Evolutionary conservation across 1,140 invertebrate species (phyloP).

Genomic region (Diachasmimorpha longicaudata): DNA sequence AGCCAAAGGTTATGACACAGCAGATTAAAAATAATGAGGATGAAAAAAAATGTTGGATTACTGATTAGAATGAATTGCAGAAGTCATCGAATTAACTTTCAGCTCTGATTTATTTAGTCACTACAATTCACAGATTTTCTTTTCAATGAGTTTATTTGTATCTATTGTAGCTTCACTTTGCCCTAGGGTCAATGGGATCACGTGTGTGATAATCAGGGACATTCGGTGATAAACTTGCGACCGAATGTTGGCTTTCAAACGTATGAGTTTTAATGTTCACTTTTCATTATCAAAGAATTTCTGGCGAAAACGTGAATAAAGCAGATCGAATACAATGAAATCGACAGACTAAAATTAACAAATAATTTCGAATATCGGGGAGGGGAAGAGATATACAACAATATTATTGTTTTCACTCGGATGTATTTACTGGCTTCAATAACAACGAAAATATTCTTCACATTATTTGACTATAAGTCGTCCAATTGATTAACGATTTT

Average conservation of each 20-base stretch:
- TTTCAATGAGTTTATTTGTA: constrained; percentile 7
- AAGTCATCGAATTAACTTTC: neutral
- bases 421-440: too few relatives aligned
- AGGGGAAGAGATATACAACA: too few relatives aligned
- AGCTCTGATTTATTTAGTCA: neutral
- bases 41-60: constrained; percentile 27
- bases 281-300: neutral
- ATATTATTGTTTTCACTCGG: too few relatives aligned
- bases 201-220: neutral
- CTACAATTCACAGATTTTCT: neutral
- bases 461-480: neutral
- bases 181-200: neutral
- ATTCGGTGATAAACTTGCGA: neutral
- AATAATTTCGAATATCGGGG: too few relatives aligned
- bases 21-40: constrained; percentile 46
- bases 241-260: neutral
- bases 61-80: neutral
- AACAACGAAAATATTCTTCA: neutral
- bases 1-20: constrained; percentile 48
- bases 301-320: too few relatives aligned
- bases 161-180: neutral
- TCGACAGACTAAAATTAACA: too few relatives aligned
- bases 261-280: neutral
- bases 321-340: too few relatives aligned
- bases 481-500: neutral